phyloP scores from a whole-genome alignment of 2,113 vertebrate species.

The Pantherophis guttatus region DNA sequence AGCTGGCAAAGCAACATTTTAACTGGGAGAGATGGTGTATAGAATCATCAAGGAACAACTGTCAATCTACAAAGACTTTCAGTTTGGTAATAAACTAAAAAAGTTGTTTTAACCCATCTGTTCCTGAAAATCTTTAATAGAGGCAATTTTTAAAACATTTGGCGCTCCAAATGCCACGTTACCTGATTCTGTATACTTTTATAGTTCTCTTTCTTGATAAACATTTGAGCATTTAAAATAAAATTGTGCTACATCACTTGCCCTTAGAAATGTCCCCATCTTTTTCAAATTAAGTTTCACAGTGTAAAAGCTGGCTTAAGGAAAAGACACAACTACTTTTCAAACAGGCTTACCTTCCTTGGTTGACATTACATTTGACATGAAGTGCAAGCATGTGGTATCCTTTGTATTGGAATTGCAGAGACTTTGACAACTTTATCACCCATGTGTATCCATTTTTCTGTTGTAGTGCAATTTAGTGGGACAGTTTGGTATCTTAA shows the following conservation, averaged over 20 bases:
- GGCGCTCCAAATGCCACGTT: not conserved
- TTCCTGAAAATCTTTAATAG: not conserved
- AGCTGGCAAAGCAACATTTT: not conserved
- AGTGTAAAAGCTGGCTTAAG: not conserved
- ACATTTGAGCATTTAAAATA: not conserved
- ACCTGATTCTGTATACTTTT: not conserved
- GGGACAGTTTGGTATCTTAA: not conserved
- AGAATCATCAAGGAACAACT: not conserved
- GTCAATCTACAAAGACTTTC: not conserved
- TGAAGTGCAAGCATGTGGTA: not conserved
- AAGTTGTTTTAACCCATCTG: not conserved
- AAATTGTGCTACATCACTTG: not conserved
- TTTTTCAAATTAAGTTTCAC: not conserved
- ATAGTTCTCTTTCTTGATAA: not conserved
- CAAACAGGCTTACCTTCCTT: not conserved
- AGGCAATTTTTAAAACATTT: not conserved
- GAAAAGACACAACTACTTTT: not conserved
- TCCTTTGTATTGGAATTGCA: not conserved
- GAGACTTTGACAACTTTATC: not conserved
- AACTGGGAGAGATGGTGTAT: not conserved
- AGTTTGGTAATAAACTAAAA: not conserved
- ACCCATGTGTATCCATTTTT: not conserved
- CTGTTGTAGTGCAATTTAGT: not conserved
- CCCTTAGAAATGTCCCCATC: not conserved
- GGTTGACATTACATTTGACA: not conserved